Base-by-base conservation (phyloP, 2,113 vertebrate genomes). In the Aix galericulata region DNA sequence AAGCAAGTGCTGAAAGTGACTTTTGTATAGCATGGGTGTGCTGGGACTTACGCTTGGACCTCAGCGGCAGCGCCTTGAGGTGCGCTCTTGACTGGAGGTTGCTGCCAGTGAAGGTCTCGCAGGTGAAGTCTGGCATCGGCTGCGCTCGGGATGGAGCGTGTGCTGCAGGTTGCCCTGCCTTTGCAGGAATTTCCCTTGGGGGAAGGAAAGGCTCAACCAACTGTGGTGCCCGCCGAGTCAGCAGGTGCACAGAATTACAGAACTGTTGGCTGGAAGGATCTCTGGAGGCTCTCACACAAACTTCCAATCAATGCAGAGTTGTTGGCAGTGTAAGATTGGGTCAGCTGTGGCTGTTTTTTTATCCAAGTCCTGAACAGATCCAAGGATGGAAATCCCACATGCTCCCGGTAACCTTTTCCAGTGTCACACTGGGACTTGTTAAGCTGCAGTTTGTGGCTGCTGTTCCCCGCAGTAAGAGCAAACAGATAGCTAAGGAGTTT, bases 81-180 rank as follows among this genome's bases (percentile, higher is more conserved):
- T 31, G 23, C 8, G 0, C 25, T 79, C 23, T 31, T 42, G 34
- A 8, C 20, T 34, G 4, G 25, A 36, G 11, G 12, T 23, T 46
- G 25, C 59, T 62, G 62, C 46, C 12, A 2, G 32, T 13, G 55
- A 29, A n/a, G 38, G 58, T 31, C 18, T 87, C 21, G 5, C 27
- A 13, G 55, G 3, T 58, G 36, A 32, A 11, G 4, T 53, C 52
- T 64, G 73, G 14, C 6, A 1, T 22, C 11, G n/a, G 29, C 8
- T 13, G 38, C 21, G 3, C 36, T 46, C 4, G 0, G 38, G 36
- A 20, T 6, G 32, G 22, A n/a, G 36, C 4, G 5, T 6, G 31
- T 44, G 34, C 52, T n/a, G 17, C 17, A 18, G 25, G 11, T 40
- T 68, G 68, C 8, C 1, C 9, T 46, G n/a, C 68, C 7, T 34